phyloP scores from a whole-genome alignment of 2,888 invertebrate genomes.

The Platerodrilus igneus region DNA sequence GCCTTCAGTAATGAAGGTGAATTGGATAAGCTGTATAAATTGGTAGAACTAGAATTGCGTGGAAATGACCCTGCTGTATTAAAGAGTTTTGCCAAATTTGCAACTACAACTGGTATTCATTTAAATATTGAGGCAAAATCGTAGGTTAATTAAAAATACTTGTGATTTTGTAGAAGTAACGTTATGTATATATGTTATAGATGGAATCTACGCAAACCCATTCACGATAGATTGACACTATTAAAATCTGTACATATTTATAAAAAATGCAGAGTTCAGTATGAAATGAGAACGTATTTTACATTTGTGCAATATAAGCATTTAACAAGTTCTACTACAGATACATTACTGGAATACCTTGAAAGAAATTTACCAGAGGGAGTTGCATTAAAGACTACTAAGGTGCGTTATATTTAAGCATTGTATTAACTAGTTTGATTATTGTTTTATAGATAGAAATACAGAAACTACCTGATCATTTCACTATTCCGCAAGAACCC shows the following conservation, averaged over 20 bases:
- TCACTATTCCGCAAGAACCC: slow-evolving; percentile 21
- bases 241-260: slow-evolving; percentile 85
- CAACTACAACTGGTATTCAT: slow-evolving; percentile 73
- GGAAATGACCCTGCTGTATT: slow-evolving; percentile 85
- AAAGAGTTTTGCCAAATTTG: slow-evolving; percentile 83
- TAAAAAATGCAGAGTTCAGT: slow-evolving; percentile 92
- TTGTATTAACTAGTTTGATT: slow-evolving; percentile 4
- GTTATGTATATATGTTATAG: slow-evolving; percentile 53
- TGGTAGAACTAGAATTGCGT: slow-evolving; percentile 78
- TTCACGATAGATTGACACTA: slow-evolving; percentile 73
- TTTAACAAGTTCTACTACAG: slow-evolving; percentile 92
- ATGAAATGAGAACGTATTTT: slow-evolving; percentile 92
- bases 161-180: neutral
- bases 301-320: slow-evolving; percentile 75
- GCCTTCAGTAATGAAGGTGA: too few relatives aligned
- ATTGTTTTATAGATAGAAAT: slow-evolving; percentile 37
- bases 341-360: slow-evolving; percentile 92
- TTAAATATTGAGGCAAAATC: slow-evolving; percentile 72
- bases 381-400: slow-evolving; percentile 86
- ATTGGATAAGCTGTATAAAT: slow-evolving; percentile 74
- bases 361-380: slow-evolving; percentile 97
- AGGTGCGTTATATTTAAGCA: slow-evolving; percentile 47
- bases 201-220: slow-evolving; percentile 66
- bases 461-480: slow-evolving; percentile 36
- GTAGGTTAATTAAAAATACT: slow-evolving; percentile 46